These are phyloP conservation scores for Drosophila hawaiiensis DNA, from an alignment of 2,888 invertebrate species.

Conservation along the genomic window DNA sequence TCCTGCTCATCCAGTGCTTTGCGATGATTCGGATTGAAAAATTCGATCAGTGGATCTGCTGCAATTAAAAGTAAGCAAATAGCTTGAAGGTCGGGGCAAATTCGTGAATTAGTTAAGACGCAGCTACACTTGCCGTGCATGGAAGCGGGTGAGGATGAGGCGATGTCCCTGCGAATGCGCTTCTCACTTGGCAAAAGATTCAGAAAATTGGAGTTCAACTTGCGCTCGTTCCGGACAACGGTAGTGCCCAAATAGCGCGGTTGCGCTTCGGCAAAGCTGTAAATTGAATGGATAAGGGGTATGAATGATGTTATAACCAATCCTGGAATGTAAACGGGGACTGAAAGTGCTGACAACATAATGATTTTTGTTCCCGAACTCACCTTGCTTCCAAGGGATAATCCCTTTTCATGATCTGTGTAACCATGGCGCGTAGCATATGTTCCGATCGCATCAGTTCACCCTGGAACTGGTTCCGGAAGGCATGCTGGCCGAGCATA, in stretches of 20 bases:
- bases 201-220: slow-evolving; percentile 62
- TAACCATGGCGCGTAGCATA: slow-evolving; percentile 70
- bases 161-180: slow-evolving; percentile 80
- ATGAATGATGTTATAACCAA: not conserved
- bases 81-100: not conserved
- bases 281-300: not conserved
- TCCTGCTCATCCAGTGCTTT: slow-evolving; percentile 89
- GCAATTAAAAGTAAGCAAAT: slow-evolving; percentile 8
- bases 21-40: slow-evolving; percentile 90
- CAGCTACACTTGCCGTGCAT: slow-evolving; percentile 82
- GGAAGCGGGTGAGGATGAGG: slow-evolving; percentile 81
- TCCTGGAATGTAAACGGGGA: not conserved
- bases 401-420: slow-evolving; percentile 65
- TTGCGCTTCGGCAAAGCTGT: slow-evolving; percentile 32
- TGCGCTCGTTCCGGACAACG: slow-evolving; percentile 72
- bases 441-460: slow-evolving; percentile 78
- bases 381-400: slow-evolving; percentile 39
- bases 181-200: slow-evolving; percentile 38
- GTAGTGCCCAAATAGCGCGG: slow-evolving; percentile 21
- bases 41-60: slow-evolving; percentile 89
- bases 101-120: not conserved
- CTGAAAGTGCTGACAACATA: not conserved
- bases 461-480: slow-evolving; percentile 72
- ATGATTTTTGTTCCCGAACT: not conserved
- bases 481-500: slow-evolving; percentile 32